Evolutionary conservation across 1,140 invertebrate species (phyloP), one percentile per base, ranked within the genome.

Genomic region (Conus betulinus): DNA sequence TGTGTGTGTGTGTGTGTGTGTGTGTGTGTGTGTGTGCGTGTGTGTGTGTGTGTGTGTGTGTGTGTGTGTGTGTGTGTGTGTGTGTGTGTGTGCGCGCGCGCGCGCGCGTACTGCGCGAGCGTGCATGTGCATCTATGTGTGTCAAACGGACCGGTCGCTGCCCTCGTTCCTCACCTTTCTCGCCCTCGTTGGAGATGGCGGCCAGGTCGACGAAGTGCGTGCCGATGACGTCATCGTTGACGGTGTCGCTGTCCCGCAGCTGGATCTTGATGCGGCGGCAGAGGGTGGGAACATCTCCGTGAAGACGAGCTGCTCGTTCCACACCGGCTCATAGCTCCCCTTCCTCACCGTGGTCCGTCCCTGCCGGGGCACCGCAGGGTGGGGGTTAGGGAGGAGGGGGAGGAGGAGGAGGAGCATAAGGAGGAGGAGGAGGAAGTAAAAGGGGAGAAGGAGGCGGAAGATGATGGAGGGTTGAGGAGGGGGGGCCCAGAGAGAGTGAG

Each of bases 221-320:
- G 25, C 94, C 95, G 20, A 95, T 95, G 85, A 94, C 89, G 86
- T 94, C 95, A 92, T 95, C 94, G 85, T 95, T 94, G 76, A 95
- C 94, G 88, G 93, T 94, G 87, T 95, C 93, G 85, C 90, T 93
- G 91, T 95, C 95, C 7, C 93, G 90, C 4, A 95, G 90, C 86
- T 95, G 93, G 39, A 95, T 87, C 84, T 93, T 92, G 81, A 95
- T 92, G 51, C 94, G 87, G 11, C 94, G 92, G 91, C 94, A 95
- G 20, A 95, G 89, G 20, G 94, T n/a, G 95, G 95, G 87, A 95
- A 95, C 94, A 95, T 95, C 88, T 95, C 95, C 0, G 94, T 95
- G 90, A 95, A 95, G 1, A 94, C 91, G 17, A 95, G 83, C 87
- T 95, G 93, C 91, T 95, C 94, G 90, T 95, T 95, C 95, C 95